These are phyloP conservation scores for Bicyclus anynana DNA, from an alignment of 1,140 invertebrate species.

Conservation along the genomic window DNA sequence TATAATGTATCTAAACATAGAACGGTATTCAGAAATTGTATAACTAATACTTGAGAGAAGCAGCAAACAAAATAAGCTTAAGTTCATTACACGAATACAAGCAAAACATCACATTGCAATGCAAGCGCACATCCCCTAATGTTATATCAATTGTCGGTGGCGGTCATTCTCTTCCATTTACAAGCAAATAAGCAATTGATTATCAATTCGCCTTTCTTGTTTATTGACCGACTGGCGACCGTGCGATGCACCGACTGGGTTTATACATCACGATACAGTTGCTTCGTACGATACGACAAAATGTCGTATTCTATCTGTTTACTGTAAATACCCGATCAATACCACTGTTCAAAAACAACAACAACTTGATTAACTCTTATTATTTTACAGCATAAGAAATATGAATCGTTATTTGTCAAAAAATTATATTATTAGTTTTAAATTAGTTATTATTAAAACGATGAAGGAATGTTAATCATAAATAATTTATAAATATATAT, in stretches of 20 bases:
- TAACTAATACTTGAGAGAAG: too few relatives aligned
- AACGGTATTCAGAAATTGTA: too few relatives aligned
- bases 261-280: background rate
- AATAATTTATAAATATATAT: too few relatives aligned
- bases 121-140: slow-evolving; percentile 21
- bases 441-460: too few relatives aligned
- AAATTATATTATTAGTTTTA: too few relatives aligned
- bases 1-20: too few relatives aligned
- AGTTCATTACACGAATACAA: background rate
- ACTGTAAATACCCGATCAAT: too few relatives aligned
- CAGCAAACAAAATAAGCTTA: background rate
- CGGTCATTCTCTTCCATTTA: slow-evolving; percentile 45
- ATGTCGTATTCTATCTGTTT: background rate
- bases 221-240: slow-evolving; percentile 25
- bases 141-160: slow-evolving; percentile 31
- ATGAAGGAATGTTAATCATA: too few relatives aligned
- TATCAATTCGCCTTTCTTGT: slow-evolving; percentile 37
- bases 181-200: slow-evolving; percentile 47
- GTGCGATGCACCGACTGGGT: background rate
- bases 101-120: slow-evolving; percentile 10
- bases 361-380: too few relatives aligned
- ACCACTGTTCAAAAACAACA: too few relatives aligned
- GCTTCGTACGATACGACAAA: background rate
- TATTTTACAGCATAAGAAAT: too few relatives aligned
- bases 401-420: too few relatives aligned